Conservation (phyloP, 2,888 invertebrate species). For the Mythimna lalbum region DNA sequence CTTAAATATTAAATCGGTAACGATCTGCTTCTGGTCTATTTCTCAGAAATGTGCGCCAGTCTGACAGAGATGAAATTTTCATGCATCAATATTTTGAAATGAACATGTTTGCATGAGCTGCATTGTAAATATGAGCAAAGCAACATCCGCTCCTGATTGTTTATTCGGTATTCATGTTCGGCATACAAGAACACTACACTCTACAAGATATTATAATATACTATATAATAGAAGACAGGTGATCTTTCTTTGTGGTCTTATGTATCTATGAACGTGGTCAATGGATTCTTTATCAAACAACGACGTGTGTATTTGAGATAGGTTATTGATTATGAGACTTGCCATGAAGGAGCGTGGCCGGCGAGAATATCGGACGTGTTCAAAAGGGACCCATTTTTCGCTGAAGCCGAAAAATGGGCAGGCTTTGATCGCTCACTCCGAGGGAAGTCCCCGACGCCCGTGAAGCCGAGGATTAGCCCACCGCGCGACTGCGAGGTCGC, state of each 20-base stretch:
- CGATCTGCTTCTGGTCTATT: constrained; percentile 7
- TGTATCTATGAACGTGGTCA: constrained; percentile 53
- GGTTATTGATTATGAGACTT: constrained; percentile 86
- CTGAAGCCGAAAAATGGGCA: constrained; percentile 89
- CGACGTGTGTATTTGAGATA: constrained; percentile 68
- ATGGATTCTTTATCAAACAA: constrained; percentile 60
- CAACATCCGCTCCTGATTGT: constrained; percentile 76
- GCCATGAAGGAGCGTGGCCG: constrained; percentile 87
- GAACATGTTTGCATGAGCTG: constrained; percentile 82
- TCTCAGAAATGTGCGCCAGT: constrained; percentile 53
- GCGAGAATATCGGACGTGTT: constrained; percentile 86
- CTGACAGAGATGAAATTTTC: constrained; percentile 60
- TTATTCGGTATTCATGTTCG: constrained; percentile 65
- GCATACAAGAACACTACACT: constrained; percentile 85
- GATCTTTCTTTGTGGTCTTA: constrained; percentile 41
- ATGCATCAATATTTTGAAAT: constrained; percentile 60
- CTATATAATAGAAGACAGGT: constrained; percentile 35
- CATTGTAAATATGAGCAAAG: constrained; percentile 87
- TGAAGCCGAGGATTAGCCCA: constrained; percentile 93
- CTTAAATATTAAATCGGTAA: not conserved
- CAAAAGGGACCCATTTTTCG: constrained; percentile 89
- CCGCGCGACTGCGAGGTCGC: constrained; percentile 93
- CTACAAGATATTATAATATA: constrained; percentile 67
- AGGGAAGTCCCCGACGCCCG: constrained; percentile 92
- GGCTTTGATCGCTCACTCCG: constrained; percentile 91